These are phyloP conservation scores for Lytechinus pictus DNA, from an alignment of 35 echinoderm and acorn worm species.

Conservation along the genomic window DNA sequence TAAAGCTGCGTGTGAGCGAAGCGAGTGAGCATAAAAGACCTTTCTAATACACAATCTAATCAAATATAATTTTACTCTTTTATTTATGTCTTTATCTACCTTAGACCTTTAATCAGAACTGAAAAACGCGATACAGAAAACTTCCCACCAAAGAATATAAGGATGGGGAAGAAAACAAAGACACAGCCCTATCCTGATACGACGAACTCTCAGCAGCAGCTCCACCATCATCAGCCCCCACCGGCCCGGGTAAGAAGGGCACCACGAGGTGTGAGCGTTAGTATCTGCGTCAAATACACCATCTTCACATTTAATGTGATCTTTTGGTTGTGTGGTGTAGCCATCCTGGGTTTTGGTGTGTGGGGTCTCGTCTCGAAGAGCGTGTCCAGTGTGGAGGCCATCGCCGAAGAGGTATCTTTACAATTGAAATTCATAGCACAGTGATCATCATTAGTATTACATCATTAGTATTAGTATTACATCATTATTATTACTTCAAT, in stretches of 20 bases:
- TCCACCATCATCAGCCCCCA: not conserved
- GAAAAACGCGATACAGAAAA: not conserved
- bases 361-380: conserved; percentile 90
- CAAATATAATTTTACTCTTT: no score
- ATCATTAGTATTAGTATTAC: no score
- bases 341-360: conserved; percentile 83
- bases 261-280: conserved; percentile 82
- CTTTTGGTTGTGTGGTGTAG: conserved; percentile 89
- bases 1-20: no score
- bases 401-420: conserved; percentile 68
- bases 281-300: conserved; percentile 81
- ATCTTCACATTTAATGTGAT: conserved; percentile 90
- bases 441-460: no score
- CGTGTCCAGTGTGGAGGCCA: conserved; percentile 62
- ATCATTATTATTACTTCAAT: no score
- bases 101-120: not conserved
- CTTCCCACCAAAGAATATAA: not conserved
- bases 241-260: conserved; percentile 44
- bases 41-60: no score
- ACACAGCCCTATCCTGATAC: conserved; percentile 4
- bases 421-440: not conserved
- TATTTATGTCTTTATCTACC: not conserved
- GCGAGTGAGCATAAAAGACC: no score
- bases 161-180: conserved; percentile 30
- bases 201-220: conserved; percentile 33